Conservation (phyloP, 2,797 vertebrate species). For the Esox lucius region DNA sequence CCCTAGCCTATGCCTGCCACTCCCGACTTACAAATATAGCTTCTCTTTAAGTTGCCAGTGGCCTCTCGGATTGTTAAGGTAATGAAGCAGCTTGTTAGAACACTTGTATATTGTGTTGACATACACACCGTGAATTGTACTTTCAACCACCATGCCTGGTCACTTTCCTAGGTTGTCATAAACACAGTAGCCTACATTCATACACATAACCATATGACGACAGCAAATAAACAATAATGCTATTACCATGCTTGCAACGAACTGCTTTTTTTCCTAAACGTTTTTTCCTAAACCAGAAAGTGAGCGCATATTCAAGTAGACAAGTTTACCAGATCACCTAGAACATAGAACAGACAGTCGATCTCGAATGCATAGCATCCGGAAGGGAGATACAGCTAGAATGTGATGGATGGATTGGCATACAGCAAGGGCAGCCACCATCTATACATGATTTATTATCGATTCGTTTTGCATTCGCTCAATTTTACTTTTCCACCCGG, state of each 20-base stretch:
- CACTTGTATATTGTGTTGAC: neutral
- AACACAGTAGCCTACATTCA: neutral
- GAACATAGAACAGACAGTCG: neutral
- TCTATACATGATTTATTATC: constrained; percentile 64
- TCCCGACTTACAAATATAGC: neutral
- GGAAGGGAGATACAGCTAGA: constrained; percentile 1
- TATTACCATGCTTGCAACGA: neutral
- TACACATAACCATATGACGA: neutral
- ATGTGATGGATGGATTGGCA: constrained; percentile 44
- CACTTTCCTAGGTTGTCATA: neutral
- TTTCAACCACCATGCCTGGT: neutral
- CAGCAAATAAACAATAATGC: no score
- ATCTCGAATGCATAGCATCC: neutral
- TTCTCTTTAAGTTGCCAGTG: neutral
- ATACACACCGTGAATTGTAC: neutral
- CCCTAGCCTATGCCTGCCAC: neutral
- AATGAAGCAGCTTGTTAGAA: neutral
- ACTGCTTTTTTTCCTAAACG: no score
- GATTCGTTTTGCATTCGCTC: constrained; percentile 49
- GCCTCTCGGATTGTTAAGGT: neutral
- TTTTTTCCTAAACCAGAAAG: neutral
- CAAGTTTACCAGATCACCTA: neutral
- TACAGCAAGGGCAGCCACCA: constrained; percentile 21
- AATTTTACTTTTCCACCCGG: constrained; percentile 40
- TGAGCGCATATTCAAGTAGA: neutral